Percentiles rank a stretch among this genome's conserved stretches.
These are phyloP conservation scores for Camponotus vicinus DNA, from an alignment of 1,140 invertebrate genomes.

Conservation along the genomic window DNA sequence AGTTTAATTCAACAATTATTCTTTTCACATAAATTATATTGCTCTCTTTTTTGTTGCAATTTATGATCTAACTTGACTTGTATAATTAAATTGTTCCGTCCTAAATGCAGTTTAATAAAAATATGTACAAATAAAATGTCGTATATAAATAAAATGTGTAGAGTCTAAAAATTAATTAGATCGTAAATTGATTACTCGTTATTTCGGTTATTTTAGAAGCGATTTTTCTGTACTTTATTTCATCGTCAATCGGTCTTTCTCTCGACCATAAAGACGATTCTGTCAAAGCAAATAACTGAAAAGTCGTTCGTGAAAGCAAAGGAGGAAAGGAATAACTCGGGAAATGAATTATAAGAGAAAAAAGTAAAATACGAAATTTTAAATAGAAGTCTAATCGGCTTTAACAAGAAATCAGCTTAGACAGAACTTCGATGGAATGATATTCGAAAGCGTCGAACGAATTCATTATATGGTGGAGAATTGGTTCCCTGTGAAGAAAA, in stretches of 20 bases:
- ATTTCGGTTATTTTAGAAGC: neutral
- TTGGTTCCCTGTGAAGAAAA: constrained; percentile 49
- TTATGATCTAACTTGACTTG: neutral
- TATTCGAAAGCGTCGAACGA: constrained; percentile 42
- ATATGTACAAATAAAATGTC: too few relatives aligned
- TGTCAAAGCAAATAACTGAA: constrained; percentile 3
- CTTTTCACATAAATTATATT: neutral
- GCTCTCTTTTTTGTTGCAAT: neutral
- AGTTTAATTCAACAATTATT: neutral
- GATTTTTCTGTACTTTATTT: neutral
- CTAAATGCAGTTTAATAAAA: neutral
- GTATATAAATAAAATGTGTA: neutral
- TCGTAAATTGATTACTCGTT: constrained; percentile 21
- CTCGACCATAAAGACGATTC: neutral
- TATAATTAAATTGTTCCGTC: neutral
- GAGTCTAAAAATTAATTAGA: constrained; percentile 12
- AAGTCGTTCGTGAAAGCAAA: neutral
- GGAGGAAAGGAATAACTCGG: neutral
- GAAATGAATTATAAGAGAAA: neutral
- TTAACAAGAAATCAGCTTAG: constrained; percentile 65
- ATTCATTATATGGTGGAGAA: constrained; percentile 57
- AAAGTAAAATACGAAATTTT: constrained; percentile 48
- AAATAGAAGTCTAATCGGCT: constrained; percentile 68
- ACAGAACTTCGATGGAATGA: constrained; percentile 49
- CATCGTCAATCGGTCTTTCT: neutral